Conservation (phyloP, 1,140 invertebrate genomes). For the Wiebesia pumilae region DNA sequence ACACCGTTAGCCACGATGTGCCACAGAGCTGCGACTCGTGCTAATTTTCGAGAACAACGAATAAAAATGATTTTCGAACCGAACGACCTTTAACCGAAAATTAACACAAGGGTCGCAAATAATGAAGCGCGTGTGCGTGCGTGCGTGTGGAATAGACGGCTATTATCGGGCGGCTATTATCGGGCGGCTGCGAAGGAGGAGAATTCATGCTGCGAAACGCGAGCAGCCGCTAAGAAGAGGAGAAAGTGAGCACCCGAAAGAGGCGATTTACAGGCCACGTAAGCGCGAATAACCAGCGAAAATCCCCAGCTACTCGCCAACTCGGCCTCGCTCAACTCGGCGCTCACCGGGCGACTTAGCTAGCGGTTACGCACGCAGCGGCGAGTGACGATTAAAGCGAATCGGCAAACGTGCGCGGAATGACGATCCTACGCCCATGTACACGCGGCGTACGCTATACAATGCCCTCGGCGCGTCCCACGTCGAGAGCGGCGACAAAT, state of each 20-base stretch:
- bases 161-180: no score
- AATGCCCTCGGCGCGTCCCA: conserved; percentile 29
- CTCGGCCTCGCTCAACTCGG: no score
- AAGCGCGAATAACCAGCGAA: conserved; percentile 30
- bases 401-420: conserved; percentile 61
- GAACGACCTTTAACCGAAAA: no score
- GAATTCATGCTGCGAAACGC: background rate
- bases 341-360: background rate
- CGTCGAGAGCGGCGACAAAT: conserved; percentile 53
- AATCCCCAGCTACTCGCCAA: no score
- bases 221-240: background rate
- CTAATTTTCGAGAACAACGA: no score
- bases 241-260: background rate
- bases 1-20: no score
- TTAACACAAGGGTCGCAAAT: no score
- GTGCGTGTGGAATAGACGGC: no score
- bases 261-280: background rate
- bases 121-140: no score
- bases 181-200: background rate
- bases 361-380: background rate
- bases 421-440: conserved; percentile 44
- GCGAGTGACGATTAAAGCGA: conserved; percentile 68
- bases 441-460: conserved; percentile 1
- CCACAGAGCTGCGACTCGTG: no score
- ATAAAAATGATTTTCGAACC: no score